A percentile compares a stretch with the other conserved stretches of the same genome.
phyloP scores from a whole-genome alignment of 2,797 vertebrate genomes.

The Myotis findleyi region DNA sequence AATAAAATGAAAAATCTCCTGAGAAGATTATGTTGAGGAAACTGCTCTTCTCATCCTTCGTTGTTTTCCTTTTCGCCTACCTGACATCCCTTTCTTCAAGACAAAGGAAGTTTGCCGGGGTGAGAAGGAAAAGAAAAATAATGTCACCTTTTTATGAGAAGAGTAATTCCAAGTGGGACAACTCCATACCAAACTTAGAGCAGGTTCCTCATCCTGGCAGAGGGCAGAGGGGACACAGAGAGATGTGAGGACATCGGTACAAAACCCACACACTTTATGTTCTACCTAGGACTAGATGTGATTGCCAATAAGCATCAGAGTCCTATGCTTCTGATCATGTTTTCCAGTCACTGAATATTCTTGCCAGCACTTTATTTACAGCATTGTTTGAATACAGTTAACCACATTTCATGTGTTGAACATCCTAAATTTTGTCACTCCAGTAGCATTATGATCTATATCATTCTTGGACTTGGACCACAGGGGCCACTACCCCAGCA shows the following conservation, averaged over 20 bases:
- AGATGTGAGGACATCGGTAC: background rate
- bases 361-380: background rate
- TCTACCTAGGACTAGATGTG: background rate
- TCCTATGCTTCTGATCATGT: background rate
- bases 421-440: background rate
- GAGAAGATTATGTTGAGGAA: background rate
- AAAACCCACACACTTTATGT: background rate
- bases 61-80: background rate
- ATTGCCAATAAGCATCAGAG: background rate
- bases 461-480: background rate
- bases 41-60: background rate
- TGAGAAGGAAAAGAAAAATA: background rate
- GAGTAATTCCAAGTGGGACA: background rate
- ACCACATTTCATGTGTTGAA: background rate
- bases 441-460: background rate
- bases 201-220: background rate
- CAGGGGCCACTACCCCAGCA: background rate
- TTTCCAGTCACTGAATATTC: background rate
- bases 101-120: background rate
- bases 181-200: background rate
- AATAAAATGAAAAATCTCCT: background rate
- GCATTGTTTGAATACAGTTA: background rate
- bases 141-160: background rate
- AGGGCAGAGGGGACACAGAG: background rate
- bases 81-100: background rate